These are phyloP conservation scores for Sylvilagus floridanus DNA, from an alignment of 2,797 vertebrate genomes.

Conservation along the genomic window DNA sequence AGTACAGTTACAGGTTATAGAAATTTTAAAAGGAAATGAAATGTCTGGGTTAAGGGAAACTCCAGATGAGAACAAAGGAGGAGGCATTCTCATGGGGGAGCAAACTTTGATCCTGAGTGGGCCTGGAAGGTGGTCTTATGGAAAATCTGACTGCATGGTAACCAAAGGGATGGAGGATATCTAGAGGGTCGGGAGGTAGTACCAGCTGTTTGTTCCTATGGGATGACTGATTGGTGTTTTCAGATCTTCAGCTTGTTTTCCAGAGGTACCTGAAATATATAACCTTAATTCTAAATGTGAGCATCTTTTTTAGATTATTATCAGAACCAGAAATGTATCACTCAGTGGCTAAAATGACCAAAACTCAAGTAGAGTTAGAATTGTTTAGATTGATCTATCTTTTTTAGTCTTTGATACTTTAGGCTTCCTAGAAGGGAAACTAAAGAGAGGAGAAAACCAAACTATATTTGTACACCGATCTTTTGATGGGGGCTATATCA, in stretches of 20 bases:
- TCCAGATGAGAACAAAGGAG: not conserved
- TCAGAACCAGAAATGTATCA: not conserved
- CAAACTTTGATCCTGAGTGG: not conserved
- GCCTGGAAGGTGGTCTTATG: not conserved
- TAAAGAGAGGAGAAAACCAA: not conserved
- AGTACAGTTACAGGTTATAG: not conserved
- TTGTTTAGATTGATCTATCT: not conserved
- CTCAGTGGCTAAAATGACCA: not conserved
- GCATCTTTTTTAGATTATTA: not conserved
- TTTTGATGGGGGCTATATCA: not conserved
- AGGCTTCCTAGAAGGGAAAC: slow-evolving; percentile 22
- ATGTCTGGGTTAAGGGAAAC: not conserved
- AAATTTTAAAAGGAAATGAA: slow-evolving; percentile 36
- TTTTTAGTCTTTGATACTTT: not conserved
- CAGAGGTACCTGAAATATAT: not conserved
- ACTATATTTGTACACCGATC: not conserved
- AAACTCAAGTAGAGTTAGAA: not conserved
- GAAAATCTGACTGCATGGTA: not conserved
- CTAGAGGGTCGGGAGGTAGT: not conserved
- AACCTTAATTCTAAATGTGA: not conserved
- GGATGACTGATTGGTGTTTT: not conserved
- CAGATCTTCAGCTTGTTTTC: not conserved
- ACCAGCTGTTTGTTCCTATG: not conserved
- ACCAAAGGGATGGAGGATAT: not conserved
- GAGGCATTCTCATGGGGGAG: too few species aligned